Conservation (phyloP, 1,140 invertebrate genomes). For the Hormaphis cornu region DNA sequence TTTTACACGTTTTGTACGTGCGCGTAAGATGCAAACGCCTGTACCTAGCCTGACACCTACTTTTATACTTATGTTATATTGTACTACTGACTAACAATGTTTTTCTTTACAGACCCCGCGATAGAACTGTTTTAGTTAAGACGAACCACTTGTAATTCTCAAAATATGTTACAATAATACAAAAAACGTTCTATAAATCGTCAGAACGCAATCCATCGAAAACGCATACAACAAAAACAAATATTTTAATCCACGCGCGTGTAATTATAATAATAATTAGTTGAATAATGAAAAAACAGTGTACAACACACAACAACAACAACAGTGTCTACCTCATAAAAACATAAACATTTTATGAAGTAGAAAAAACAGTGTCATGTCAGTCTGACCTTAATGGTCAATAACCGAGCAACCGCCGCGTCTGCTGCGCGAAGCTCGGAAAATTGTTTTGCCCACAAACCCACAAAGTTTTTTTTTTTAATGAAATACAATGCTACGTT, state of each 20-base stretch:
- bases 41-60: no score
- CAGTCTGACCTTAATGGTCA: slow-evolving; percentile 23
- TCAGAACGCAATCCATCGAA: no score
- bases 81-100: no score
- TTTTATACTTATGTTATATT: background rate
- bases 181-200: no score
- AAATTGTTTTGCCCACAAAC: background rate
- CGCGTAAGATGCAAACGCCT: background rate
- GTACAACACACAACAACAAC: no score
- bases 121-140: background rate
- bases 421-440: background rate
- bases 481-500: background rate
- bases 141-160: no score
- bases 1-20: no score
- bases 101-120: no score
- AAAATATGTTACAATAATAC: background rate
- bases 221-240: background rate
- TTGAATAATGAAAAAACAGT: no score
- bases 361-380: slow-evolving; percentile 31
- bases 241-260: background rate
- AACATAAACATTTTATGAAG: background rate
- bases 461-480: no score
- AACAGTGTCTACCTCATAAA: no score
- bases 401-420: slow-evolving; percentile 15
- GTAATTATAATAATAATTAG: slow-evolving; percentile 3